These are phyloP conservation scores for Lepus europaeus DNA, from an alignment of 2,113 vertebrate species.

Conservation along the genomic window DNA sequence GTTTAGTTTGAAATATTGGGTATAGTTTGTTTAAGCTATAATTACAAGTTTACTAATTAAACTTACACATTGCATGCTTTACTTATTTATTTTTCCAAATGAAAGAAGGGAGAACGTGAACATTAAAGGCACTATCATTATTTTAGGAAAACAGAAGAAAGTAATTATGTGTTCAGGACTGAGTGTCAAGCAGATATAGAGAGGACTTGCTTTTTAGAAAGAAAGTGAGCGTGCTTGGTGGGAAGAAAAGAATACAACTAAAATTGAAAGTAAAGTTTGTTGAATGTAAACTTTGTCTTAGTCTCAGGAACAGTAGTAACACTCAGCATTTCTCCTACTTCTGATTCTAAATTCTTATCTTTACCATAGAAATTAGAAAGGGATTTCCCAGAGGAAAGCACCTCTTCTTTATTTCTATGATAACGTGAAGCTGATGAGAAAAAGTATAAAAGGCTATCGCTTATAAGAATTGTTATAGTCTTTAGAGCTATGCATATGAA, in stretches of 20 bases:
- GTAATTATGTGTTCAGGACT: conserved; percentile 56
- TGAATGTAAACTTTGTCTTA: conserved; percentile 19
- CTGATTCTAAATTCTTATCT: conserved; percentile 26
- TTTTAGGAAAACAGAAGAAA: conserved; percentile 65
- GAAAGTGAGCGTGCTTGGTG: background rate
- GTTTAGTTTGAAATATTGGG: conserved; percentile 54
- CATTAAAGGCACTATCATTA: conserved; percentile 33
- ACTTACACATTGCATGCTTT: conserved; percentile 7
- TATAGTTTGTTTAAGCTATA: conserved; percentile 46
- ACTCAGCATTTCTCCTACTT: background rate
- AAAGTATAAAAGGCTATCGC: background rate
- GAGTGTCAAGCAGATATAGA: background rate
- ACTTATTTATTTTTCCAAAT: conserved; percentile 61
- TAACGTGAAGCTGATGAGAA: background rate
- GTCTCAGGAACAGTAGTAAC: background rate
- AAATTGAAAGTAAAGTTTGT: conserved; percentile 20
- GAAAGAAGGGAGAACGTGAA: conserved; percentile 31
- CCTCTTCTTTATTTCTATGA: conserved; percentile 22
- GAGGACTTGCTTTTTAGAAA: conserved; percentile 34
- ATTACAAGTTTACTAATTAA: conserved; percentile 71
- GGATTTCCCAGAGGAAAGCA: background rate
- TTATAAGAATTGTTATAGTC: background rate
- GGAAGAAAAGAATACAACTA: background rate
- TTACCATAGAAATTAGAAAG: background rate
- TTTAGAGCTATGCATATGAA: conserved; percentile 10